Percentiles rank a stretch among this genome's conserved stretches.
phyloP scores from a whole-genome alignment of 2,113 vertebrate species.

The Rhinolophus ferrumequinum region DNA sequence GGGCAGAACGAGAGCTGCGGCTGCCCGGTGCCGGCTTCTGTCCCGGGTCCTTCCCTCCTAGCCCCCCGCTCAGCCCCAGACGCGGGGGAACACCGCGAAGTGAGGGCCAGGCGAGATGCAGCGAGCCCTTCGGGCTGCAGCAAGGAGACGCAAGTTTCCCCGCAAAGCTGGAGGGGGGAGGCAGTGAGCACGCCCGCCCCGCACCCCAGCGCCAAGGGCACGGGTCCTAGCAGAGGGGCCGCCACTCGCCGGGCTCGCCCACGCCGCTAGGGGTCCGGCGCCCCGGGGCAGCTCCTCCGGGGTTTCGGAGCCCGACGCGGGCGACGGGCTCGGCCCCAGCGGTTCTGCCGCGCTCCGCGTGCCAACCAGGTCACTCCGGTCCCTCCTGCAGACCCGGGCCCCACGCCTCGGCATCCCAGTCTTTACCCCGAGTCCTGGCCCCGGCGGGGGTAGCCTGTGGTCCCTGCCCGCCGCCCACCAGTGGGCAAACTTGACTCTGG shows the following conservation, averaged over 20 bases:
- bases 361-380: background rate
- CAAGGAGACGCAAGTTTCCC: constrained; percentile 63
- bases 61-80: background rate
- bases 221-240: background rate
- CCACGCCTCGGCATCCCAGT: background rate
- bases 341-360: background rate
- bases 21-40: background rate
- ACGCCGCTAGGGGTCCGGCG: background rate
- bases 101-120: background rate
- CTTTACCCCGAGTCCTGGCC: background rate
- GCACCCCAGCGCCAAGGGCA: constrained; percentile 39
- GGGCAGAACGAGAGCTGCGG: background rate
- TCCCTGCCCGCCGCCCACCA: constrained; percentile 35
- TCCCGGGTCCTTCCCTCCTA: background rate
- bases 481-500: constrained; percentile 72
- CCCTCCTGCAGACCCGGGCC: background rate
- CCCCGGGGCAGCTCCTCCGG: background rate
- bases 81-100: background rate
- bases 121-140: constrained; percentile 19
- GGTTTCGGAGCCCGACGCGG: background rate
- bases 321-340: background rate
- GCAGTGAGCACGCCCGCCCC: background rate
- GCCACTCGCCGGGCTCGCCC: background rate
- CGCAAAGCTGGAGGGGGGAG: constrained; percentile 19
- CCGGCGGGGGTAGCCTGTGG: background rate